Base-by-base conservation (phyloP, 1,140 invertebrate species). In the Penaeus indicus region DNA sequence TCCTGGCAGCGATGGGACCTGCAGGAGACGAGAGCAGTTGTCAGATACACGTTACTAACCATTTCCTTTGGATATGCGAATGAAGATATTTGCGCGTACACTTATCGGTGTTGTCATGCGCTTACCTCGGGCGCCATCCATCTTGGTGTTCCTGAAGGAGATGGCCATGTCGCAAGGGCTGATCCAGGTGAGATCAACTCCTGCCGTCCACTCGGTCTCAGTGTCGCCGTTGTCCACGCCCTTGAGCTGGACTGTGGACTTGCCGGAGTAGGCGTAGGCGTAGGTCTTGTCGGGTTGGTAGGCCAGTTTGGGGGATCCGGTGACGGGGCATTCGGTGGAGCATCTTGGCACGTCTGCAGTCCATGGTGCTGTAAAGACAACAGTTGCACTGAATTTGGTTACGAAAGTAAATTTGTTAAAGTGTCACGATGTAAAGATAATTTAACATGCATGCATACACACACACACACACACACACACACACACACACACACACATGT, bases 101-200 rank as follows among this genome's bases (percentile, higher is more conserved):
- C 10, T 54, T 11, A 13, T 5, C 1, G 11, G 10, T 54, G 54
- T 27, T 25, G 8, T 0, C 18, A 8, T 10, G 10, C 72, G 18
- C 72, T 75, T 75, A 75, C 72, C 72, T 5, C 4, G 27, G n/a
- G 72, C 27, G 4, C 72, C 72, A 19, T 38, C 72, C 27, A 75
- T 19, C 27, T 27, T 27, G 5, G 11, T 27, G 11, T 75, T 75
- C 25, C 27, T 75, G 72, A 75, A 75, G 25, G 72, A 75, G n/a
- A 75, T 75, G n/a, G 72, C 72, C 72, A 75, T 32, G 25, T 75
- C 72, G 42, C 72, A 75, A 32, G 72, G 72, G 25, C 18, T 75
- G 21, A 75, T n/a, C 72, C 72, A 75, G 5, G 72, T 75, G 27
- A 75, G 19, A 21, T 75, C 72, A 19, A 75, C 72, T 27, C 3